Conservation (phyloP, 2,113 vertebrate genomes). For the Caranx ignobilis region DNA sequence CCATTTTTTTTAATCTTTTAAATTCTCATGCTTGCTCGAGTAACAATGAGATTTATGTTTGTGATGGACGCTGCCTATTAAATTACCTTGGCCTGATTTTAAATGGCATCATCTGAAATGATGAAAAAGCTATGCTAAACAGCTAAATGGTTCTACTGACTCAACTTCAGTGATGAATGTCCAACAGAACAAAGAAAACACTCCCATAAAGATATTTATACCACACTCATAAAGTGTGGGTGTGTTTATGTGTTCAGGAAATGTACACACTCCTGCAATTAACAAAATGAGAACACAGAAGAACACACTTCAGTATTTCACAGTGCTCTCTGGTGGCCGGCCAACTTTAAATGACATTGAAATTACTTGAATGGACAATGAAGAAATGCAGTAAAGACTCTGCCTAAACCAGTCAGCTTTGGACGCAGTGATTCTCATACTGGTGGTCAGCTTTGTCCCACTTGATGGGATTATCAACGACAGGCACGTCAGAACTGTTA, state of each 20-base stretch:
- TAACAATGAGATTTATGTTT: constrained; percentile 24
- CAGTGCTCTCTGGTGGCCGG: not conserved
- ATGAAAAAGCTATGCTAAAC: constrained; percentile 34
- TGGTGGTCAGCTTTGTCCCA: not conserved
- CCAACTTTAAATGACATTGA: constrained; percentile 10
- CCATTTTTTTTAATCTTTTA: constrained; percentile 15
- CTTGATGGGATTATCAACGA: constrained; percentile 34
- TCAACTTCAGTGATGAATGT: constrained; percentile 47
- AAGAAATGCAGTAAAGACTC: not conserved
- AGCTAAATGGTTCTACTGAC: constrained; percentile 34
- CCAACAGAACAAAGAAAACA: constrained; percentile 43
- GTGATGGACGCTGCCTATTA: constrained; percentile 1
- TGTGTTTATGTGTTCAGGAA: not conserved
- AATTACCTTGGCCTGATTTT: constrained; percentile 25
- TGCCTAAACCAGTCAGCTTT: not conserved
- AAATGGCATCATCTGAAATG: constrained; percentile 33
- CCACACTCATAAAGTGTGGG: not conserved
- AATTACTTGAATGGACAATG: not conserved
- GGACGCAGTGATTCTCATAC: not conserved
- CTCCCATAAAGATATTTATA: constrained; percentile 38
- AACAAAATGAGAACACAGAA: constrained; percentile 49
- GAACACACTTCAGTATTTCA: constrained; percentile 3
- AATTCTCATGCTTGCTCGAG: not conserved
- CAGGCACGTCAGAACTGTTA: constrained; percentile 26
- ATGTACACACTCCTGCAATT: constrained; percentile 41